Evolutionary conservation across 2,797 vertebrate genomes (phyloP), one percentile per base, ranked within the genome.

Genomic region (Oophaga sylvatica): DNA sequence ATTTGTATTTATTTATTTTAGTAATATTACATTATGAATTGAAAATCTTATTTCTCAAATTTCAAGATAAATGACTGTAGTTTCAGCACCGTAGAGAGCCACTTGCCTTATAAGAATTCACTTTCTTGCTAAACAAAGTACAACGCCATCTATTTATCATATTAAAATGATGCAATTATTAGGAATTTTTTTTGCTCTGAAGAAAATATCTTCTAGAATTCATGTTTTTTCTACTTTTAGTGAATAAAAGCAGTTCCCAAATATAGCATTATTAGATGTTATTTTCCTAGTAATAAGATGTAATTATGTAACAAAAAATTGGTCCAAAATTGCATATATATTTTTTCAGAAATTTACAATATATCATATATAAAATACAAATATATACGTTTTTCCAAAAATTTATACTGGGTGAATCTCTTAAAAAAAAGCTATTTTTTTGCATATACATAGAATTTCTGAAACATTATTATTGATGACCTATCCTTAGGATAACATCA

Each of bases 1-100:
- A 9, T 16, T 70, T 31, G 1, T 35, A 35, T 35, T 35, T 35
- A 41, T 41, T 31, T 70, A 70, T 17, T 29, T 70, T 19, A 35
- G 17, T 41, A 71, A 19, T 2, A 45, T 73, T 13, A 20, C 19
- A 73, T 45, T 73, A 48, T 48, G 11, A 3, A n/a, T 53, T 48
- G 41, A 35, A 26, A 56, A n/a, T 53, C 41, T 45, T 56, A 4
- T 48, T 48, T 75, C 67, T 31, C 26, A 68, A 68, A 68, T 10
- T 70, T 31, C 57, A 53, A 68, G 65, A 26, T 29, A 67, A 67
- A 8, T 22, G 41, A 45, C 19, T 11, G 13, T 7, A 48, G 20
- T 87, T 83, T 80, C 82, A 83, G 84, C 76, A 88, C 87, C 83
- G 67, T 71, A 85, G 86, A 88, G 81, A 85, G 83, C 82, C 78